Conservation (phyloP, 2,113 vertebrate species). For the Rallus limicola region DNA sequence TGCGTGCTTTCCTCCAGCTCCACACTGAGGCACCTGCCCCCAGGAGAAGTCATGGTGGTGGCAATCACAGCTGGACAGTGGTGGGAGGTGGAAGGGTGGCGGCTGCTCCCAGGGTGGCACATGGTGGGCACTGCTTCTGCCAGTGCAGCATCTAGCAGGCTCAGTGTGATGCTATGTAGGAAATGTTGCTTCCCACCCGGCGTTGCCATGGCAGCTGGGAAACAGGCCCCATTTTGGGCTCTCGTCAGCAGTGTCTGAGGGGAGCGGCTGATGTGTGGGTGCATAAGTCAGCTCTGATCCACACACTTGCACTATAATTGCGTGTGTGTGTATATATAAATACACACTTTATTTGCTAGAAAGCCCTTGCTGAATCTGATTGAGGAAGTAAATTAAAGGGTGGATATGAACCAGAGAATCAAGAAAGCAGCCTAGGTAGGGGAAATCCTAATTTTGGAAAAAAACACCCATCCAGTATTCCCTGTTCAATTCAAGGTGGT, state of each 20-base stretch:
- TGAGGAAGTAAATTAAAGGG: background rate
- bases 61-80: background rate
- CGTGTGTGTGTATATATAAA: background rate
- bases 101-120: background rate
- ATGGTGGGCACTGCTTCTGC: background rate
- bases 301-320: background rate
- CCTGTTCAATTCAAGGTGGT: background rate
- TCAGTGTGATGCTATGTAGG: background rate
- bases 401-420: background rate
- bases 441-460: background rate
- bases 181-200: background rate
- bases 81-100: background rate
- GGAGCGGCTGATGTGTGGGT: constrained; percentile 27
- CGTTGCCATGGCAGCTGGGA: constrained; percentile 34
- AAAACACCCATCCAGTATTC: background rate
- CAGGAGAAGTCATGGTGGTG: rapidly evolving
- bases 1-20: rapidly evolving
- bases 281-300: constrained; percentile 6
- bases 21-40: rapidly evolving
- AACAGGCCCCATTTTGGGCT: background rate
- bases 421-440: background rate
- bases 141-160: background rate
- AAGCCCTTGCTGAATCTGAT: background rate
- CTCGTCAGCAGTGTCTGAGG: constrained; percentile 11
- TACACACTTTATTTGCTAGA: background rate